phyloP scores from a whole-genome alignment of 2,797 vertebrate species.

The Sebastes dallii region DNA sequence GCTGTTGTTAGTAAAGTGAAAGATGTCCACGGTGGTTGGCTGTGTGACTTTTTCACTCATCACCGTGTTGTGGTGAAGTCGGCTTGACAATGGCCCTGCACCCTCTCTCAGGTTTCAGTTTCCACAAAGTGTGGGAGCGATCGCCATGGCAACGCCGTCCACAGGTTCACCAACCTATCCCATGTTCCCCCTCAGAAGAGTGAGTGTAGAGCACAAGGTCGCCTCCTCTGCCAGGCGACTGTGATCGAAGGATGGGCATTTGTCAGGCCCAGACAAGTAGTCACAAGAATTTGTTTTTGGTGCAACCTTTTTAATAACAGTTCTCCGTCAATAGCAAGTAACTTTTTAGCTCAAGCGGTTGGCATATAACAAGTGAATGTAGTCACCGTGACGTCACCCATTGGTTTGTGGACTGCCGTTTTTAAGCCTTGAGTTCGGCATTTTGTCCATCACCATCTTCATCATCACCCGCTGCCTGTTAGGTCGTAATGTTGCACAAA shows the following conservation, averaged over 20 bases:
- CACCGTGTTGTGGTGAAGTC: conserved; percentile 11
- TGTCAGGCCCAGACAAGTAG: neutral
- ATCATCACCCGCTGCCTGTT: too few relatives aligned
- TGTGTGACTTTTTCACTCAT: neutral
- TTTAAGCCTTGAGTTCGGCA: too few relatives aligned
- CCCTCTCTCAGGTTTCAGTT: conserved; percentile 81
- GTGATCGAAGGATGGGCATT: neutral
- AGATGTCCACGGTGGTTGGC: neutral
- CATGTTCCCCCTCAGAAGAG: neutral
- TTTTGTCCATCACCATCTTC: too few relatives aligned
- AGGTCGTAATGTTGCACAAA: too few relatives aligned
- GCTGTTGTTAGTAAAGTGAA: neutral
- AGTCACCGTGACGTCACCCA: too few relatives aligned
- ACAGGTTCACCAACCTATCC: conserved; percentile 41
- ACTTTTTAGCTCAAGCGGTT: neutral
- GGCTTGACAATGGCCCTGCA: conserved; percentile 26
- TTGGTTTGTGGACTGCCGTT: too few relatives aligned
- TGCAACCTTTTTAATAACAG: neutral
- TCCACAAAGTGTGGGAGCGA: conserved; percentile 61
- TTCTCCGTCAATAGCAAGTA: neutral
- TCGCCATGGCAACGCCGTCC: conserved; percentile 69
- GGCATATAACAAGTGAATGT: too few relatives aligned
- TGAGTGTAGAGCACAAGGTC: neutral
- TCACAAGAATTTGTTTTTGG: neutral
- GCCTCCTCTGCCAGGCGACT: neutral